Evolutionary conservation across 2,113 vertebrate genomes (phyloP).

Genomic region (Hirundichthys speculiger): DNA sequence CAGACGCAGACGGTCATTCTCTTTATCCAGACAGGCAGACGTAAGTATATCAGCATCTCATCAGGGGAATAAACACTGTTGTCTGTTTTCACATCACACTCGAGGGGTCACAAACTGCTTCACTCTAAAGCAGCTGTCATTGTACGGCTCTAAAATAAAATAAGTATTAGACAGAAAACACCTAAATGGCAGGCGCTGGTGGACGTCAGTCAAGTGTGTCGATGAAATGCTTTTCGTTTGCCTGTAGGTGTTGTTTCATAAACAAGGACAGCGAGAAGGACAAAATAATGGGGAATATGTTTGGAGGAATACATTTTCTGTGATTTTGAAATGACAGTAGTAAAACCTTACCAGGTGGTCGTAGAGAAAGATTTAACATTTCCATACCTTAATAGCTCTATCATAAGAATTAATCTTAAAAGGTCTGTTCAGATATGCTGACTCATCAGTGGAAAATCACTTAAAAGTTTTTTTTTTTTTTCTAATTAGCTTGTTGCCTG

Average conservation of each 20-base stretch:
- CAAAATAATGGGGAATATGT: conserved; percentile 17
- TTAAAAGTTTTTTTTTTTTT: too few species aligned
- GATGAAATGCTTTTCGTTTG: conserved; percentile 51
- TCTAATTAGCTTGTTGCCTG: too few species aligned
- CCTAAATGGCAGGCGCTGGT: conserved; percentile 4
- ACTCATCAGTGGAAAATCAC: too few species aligned
- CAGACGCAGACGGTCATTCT: too few species aligned
- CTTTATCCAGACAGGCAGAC: conserved; percentile 32
- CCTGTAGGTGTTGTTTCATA: conserved; percentile 49
- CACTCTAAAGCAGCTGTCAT: conserved; percentile 25
- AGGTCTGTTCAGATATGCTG: too few species aligned
- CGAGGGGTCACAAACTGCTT: conserved; percentile 12
- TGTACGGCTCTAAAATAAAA: conserved; percentile 22
- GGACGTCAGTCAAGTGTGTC: conserved; percentile 47
- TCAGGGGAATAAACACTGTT: conserved; percentile 34
- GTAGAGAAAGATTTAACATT: too few species aligned
- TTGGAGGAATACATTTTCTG: conserved; percentile 22
- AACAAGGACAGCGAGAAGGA: conserved; percentile 50
- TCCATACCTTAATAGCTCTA: too few species aligned
- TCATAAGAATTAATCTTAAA: too few species aligned
- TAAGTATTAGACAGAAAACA: conserved; percentile 28
- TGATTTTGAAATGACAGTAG: too few species aligned
- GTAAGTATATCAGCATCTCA: conserved; percentile 33
- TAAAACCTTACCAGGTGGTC: too few species aligned
- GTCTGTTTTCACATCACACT: conserved; percentile 14